Evolutionary conservation across 92 coral and sea anemone species (phyloP).

Genomic region (Phenganax marumi): DNA sequence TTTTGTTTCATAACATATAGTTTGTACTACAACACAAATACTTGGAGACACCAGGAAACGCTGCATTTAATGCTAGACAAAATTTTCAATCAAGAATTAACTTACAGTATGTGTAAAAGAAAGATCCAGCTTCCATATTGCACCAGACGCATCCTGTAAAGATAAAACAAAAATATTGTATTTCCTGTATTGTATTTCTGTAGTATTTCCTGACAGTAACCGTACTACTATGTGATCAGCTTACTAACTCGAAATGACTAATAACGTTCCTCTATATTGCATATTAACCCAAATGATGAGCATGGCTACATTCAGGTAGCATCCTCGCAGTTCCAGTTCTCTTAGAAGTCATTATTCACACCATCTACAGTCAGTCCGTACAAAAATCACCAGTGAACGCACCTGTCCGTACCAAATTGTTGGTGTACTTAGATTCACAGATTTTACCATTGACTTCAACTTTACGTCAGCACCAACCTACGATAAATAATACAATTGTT

Average conservation of each 20-base stretch:
- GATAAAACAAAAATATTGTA: background rate
- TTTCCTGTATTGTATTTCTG: background rate
- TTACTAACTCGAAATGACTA: background rate
- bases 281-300: too few relatives aligned
- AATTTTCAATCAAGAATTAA: background rate
- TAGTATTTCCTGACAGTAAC: background rate
- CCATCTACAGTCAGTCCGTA: background rate
- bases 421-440: constrained; percentile 73
- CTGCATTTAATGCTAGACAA: too few relatives aligned
- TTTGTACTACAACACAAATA: background rate
- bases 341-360: background rate
- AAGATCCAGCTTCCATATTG: constrained; percentile 94
- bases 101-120: constrained; percentile 98
- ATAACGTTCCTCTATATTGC: background rate
- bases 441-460: constrained; percentile 93
- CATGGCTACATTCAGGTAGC: too few relatives aligned
- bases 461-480: constrained; percentile 98
- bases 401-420: constrained; percentile 99
- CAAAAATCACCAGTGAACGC: constrained; percentile 9
- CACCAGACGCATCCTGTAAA: constrained; percentile 92
- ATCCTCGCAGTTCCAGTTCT: too few relatives aligned
- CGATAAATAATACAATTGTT: background rate
- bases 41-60: background rate
- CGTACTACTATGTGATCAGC: background rate
- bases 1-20: background rate